Conservation (phyloP, 2,888 invertebrate genomes). For the Leistus spinibarbis region DNA sequence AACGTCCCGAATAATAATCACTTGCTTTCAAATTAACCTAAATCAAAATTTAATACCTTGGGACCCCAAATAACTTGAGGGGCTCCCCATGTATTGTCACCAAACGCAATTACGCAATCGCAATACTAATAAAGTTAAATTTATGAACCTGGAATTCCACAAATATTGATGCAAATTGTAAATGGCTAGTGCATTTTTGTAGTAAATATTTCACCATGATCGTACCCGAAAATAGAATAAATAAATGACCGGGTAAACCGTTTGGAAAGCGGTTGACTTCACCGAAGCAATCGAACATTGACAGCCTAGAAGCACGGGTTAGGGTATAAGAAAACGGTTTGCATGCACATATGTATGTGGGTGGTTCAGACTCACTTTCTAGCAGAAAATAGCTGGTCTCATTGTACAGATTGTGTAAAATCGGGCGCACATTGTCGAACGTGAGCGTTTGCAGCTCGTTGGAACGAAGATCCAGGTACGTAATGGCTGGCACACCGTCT, state of each 20-base stretch:
- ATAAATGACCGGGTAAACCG: background rate
- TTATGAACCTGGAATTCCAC: too few species aligned
- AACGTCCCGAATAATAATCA: constrained; percentile 20
- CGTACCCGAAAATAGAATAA: background rate
- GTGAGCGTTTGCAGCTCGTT: constrained; percentile 79
- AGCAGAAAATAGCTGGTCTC: constrained; percentile 75
- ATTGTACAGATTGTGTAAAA: constrained; percentile 78
- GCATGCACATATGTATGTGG: background rate
- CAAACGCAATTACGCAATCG: background rate
- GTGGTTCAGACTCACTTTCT: constrained; percentile 67
- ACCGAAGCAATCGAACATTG: background rate
- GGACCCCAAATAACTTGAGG: background rate
- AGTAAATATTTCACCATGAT: background rate
- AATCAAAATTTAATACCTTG: constrained; percentile 23
- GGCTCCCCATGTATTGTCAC: too few species aligned
- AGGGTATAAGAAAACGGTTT: background rate
- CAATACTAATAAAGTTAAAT: too few species aligned
- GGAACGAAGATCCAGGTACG: constrained; percentile 76
- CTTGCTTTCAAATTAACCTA: constrained; percentile 28
- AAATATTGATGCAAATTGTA: too few species aligned
- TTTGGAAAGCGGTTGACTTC: background rate
- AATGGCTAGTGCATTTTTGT: too few species aligned
- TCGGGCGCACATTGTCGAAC: constrained; percentile 76
- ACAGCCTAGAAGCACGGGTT: background rate
- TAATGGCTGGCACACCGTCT: constrained; percentile 73